These are phyloP conservation scores for Synanthedon andrenaeformis DNA, from an alignment of 2,888 invertebrate genomes.

Conservation along the genomic window DNA sequence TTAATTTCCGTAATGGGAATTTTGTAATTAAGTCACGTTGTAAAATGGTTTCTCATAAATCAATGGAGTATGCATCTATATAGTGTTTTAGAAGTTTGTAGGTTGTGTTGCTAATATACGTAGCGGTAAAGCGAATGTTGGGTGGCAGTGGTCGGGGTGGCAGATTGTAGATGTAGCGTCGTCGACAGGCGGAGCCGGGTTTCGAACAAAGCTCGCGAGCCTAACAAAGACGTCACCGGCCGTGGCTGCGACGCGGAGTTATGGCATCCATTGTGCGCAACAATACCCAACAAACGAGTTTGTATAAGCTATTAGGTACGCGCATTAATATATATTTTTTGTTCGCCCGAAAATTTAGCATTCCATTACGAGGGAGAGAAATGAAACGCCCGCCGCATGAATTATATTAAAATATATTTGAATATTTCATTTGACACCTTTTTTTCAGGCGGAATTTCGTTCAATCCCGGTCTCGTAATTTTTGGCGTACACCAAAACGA, in stretches of 20 bases:
- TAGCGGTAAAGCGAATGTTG: background rate
- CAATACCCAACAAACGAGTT: constrained; percentile 72
- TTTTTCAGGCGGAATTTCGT: constrained; percentile 66
- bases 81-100: background rate
- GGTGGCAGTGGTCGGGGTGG: constrained; percentile 21
- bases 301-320: constrained; percentile 72
- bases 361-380: constrained; percentile 71
- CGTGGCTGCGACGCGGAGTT: constrained; percentile 69
- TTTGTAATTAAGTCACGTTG: constrained; percentile 1
- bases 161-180: constrained; percentile 28
- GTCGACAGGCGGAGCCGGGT: constrained; percentile 56
- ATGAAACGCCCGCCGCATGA: constrained; percentile 71
- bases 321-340: constrained; percentile 72
- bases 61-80: no score
- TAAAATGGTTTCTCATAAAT: background rate
- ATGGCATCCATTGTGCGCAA: constrained; percentile 70
- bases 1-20: constrained; percentile 32
- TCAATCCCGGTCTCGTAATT: constrained; percentile 67
- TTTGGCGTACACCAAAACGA: constrained; percentile 62
- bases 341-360: constrained; percentile 70
- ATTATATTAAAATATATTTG: constrained; percentile 72
- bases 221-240: constrained; percentile 71
- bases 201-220: constrained; percentile 55
- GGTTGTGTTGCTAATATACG: background rate
- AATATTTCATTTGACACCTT: constrained; percentile 72